Conservation (phyloP, 2,888 invertebrate genomes). For the Spatulosminthurus flaviceps region DNA sequence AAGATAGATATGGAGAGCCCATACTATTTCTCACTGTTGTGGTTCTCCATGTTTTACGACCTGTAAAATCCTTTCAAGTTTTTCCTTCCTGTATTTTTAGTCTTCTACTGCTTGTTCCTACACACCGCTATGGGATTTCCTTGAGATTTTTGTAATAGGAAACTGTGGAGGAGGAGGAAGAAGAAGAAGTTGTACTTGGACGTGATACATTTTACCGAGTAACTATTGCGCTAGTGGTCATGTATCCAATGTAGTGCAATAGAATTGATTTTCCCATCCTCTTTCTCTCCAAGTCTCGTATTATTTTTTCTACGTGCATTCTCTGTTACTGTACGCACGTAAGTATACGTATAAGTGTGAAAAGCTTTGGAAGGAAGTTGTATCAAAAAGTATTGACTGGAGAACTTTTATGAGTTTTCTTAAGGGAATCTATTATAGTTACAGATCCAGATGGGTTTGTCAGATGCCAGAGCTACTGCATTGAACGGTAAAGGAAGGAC, state of each 20-base stretch:
- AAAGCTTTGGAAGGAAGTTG: neutral
- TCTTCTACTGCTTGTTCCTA: no score
- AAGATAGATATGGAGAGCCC: neutral
- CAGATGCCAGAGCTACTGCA: neutral
- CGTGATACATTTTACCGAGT: no score
- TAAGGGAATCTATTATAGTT: slow-evolving; percentile 30
- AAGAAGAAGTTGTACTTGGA: no score
- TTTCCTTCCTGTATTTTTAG: slow-evolving; percentile 23
- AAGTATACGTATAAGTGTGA: no score
- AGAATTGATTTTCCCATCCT: slow-evolving; percentile 38
- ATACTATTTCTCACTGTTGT: slow-evolving; percentile 15
- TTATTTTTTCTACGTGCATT: slow-evolving; percentile 12
- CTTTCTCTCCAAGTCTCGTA: neutral
- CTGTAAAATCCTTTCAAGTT: slow-evolving; percentile 38
- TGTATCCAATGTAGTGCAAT: neutral
- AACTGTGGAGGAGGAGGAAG: no score
- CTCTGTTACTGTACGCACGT: neutral
- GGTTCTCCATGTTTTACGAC: slow-evolving; percentile 37
- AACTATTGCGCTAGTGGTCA: neutral
- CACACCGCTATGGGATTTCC: no score
- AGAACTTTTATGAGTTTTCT: slow-evolving; percentile 43
- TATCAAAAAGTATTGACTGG: slow-evolving; percentile 26
- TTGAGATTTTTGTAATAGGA: no score
- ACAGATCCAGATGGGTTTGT: slow-evolving; percentile 29
- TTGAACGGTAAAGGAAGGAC: neutral